Base-by-base conservation (phyloP, 2,113 vertebrate species). In the Petrocephalus microphthalmus region DNA sequence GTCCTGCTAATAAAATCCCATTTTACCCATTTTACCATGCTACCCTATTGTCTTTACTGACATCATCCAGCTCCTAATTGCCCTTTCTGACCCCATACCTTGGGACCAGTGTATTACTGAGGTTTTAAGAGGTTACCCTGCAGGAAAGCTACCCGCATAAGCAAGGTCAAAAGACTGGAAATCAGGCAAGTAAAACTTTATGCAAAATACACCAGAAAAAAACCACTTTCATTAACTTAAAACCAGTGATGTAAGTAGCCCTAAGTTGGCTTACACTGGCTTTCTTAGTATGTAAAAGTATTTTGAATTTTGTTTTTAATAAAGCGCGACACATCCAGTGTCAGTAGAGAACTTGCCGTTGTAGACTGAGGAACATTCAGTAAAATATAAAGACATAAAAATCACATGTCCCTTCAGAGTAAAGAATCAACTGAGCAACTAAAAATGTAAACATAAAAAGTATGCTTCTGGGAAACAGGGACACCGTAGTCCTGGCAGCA, bases 391-490 rank as follows among this genome's bases (percentile, higher is more conserved):
- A 81, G 60, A 64, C 74, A 20, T 81, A 81, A 81, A 81, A 81
- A 33, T 42, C 37, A 19, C 37, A 81, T 20, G 5, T 45, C 29
- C 19, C 19, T 81, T 81, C 15, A 15, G 42, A 42, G 20, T 81
- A 81, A 45, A 20, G 13, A 42, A 45, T 45, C 74, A 81, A 45
- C 29, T 81, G 37, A 81, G 17, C 74, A 45, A 49, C 45, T 49
- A 11, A 83, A 83, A 83, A 83, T 20, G 37, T 54, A 42, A 54
- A 57, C 52, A 20, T 37, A 81, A 78, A 20, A 52, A 2, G 25
- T 56, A 78, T 64, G 51, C 57, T 87, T 8, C 45, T 74, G 47
- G 91, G 84, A 13, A 37, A 78, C 37, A n/a, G 71, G 71, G 71
- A 13, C 71, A 42, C 25, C 19, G 71, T 37, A 42, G 37, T 3